Base-by-base conservation (phyloP, 2,797 vertebrate species). In the Poeciliopsis infans region DNA sequence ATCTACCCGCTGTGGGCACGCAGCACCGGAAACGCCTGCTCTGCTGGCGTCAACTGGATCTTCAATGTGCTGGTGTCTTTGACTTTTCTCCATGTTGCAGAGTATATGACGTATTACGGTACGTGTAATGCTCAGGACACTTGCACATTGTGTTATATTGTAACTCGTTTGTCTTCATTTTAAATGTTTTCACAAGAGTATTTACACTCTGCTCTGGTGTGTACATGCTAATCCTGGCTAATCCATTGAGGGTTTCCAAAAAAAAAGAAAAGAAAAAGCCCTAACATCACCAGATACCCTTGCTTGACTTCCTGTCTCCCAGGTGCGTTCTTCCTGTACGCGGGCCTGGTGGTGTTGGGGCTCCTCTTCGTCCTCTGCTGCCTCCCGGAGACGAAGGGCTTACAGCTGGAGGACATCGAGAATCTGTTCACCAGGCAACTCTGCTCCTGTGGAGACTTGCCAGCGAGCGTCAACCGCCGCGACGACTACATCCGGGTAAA, bases 1-100 rank as follows among this genome's bases (percentile, higher is more conserved):
- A 99, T 99, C 87, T 99, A 98, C 88, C 98, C 98, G 0, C 96
- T 98, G 79, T 99, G 98, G 98, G 98, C 97, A 5, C 96, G 98
- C 87, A 99, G 98, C 87, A 99, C 97, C 36, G 98, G 98, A 74
- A 99, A 99, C 0, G 98, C 98, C 0, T 98, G 97, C 80, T 98
- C 98, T 31, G 96, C 98, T 47, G 97, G 97, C 1, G 95, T 98
- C 90, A 99, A 99, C 93, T 99, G 98, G 98, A 96, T 95, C 88
- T 98, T 96, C 91, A 99, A 99, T n/a, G 97, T 99, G 69, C 91
- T 99, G 0, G 97, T 99, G 76, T 99, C 98, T 0, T 85, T 99
- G 87, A 99, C 97, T 0, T 99, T 99, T 89, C 95, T 99, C 66
- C 98, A 99, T 13, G 94, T 96, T 0, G 97, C 98, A 0, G 93